A percentile compares a stretch with the other conserved stretches of the same genome.
These are phyloP conservation scores for Jaculus jaculus DNA, from an alignment of 2,113 vertebrate species.

Conservation along the genomic window DNA sequence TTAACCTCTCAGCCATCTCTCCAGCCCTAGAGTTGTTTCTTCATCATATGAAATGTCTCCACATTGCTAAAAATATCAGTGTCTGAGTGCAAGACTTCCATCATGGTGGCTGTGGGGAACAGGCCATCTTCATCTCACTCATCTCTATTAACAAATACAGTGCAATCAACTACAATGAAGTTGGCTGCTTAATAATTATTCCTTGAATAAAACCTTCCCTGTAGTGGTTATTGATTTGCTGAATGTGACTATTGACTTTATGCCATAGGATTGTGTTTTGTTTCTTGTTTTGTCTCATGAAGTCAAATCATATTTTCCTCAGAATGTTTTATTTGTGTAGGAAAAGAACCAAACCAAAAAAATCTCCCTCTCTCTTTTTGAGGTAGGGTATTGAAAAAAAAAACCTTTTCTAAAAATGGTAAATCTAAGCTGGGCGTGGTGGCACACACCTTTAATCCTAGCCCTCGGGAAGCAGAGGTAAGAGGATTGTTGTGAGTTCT, in stretches of 20 bases:
- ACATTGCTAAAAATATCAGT: conserved; percentile 22
- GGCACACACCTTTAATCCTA: too few relatives aligned
- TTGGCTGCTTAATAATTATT: neutral
- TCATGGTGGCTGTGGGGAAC: neutral
- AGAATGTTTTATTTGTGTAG: conserved; percentile 10
- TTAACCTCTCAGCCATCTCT: too few relatives aligned
- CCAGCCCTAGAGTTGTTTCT: neutral
- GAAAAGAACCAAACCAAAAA: neutral
- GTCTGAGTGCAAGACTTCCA: neutral
- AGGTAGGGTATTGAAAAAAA: too few relatives aligned
- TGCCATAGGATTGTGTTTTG: neutral
- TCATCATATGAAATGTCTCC: neutral
- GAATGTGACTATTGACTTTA: neutral
- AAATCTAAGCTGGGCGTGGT: too few relatives aligned
- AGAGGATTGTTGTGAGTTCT: too few relatives aligned
- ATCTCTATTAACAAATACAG: neutral
- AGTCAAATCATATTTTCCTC: conserved; percentile 30
- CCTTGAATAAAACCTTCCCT: neutral
- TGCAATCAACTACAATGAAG: neutral
- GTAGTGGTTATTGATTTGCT: neutral
- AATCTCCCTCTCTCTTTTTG: too few relatives aligned
- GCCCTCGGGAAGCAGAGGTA: too few relatives aligned
- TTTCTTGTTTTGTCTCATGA: neutral
- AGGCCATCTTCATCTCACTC: neutral
- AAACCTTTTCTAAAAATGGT: too few relatives aligned